Percentiles rank a stretch among this genome's conserved stretches.
phyloP scores from a whole-genome alignment of 1,140 invertebrate species.

The Battus philenor region DNA sequence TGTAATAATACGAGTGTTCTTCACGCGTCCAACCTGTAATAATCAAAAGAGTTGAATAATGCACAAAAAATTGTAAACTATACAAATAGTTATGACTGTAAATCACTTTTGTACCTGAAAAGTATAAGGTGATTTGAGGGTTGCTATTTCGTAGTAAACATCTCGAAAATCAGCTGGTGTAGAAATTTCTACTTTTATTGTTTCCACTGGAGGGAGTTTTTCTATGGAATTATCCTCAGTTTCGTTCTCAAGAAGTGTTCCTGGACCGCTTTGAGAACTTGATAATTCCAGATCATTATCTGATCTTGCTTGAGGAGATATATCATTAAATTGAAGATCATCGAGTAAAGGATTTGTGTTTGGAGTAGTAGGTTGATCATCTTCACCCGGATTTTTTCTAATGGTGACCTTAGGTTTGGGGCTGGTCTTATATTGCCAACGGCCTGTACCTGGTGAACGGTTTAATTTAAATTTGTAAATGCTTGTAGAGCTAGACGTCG shows the following conservation, averaged over 20 bases:
- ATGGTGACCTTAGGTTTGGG: conserved; percentile 90
- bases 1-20: conserved; percentile 90
- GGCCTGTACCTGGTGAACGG: conserved; percentile 80
- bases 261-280: conserved; percentile 79
- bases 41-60: conserved; percentile 13
- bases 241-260: conserved; percentile 78
- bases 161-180: conserved; percentile 89
- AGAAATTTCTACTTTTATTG: conserved; percentile 90
- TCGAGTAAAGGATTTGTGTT: conserved; percentile 58
- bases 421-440: conserved; percentile 92
- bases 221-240: conserved; percentile 78
- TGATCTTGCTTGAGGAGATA: conserved; percentile 66
- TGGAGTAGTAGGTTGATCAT: conserved; percentile 68
- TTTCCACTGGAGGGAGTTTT: conserved; percentile 82
- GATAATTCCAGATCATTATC: conserved; percentile 82
- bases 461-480: conserved; percentile 86
- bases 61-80: neutral
- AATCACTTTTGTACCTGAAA: conserved; percentile 81
- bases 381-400: conserved; percentile 81
- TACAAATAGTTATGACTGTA: neutral
- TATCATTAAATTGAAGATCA: conserved; percentile 57
- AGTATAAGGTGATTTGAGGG: conserved; percentile 91
- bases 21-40: conserved; percentile 88
- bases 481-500: conserved; percentile 72
- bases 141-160: conserved; percentile 91